phyloP scores from a whole-genome alignment of 2,113 vertebrate genomes.

The Acanthochromis polyacanthus region DNA sequence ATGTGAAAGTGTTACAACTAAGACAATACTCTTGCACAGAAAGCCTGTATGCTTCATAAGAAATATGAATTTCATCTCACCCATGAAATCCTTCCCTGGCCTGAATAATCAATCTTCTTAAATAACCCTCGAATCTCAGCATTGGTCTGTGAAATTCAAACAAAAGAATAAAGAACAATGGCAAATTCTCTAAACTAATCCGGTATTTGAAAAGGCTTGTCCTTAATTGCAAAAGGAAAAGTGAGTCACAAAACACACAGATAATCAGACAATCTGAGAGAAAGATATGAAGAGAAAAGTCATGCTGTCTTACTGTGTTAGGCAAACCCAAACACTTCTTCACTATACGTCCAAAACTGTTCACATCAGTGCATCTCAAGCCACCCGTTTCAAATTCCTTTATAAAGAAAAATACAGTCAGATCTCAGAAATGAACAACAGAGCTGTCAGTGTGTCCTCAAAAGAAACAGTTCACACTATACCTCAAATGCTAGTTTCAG shows the following conservation, averaged over 20 bases:
- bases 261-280: neutral
- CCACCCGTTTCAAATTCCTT: slow-evolving; percentile 80
- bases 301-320: slow-evolving; percentile 66
- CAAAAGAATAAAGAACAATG: slow-evolving; percentile 29
- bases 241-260: neutral
- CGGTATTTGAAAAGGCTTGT: slow-evolving; percentile 16
- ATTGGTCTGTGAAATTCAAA: slow-evolving; percentile 80
- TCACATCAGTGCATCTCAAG: slow-evolving; percentile 69
- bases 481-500: slow-evolving; percentile 85
- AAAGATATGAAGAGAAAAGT: slow-evolving; percentile 18
- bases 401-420: slow-evolving; percentile 18
- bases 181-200: slow-evolving; percentile 25
- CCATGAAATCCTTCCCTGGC: slow-evolving; percentile 83
- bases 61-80: slow-evolving; percentile 66
- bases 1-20: slow-evolving; percentile 1
- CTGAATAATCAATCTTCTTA: slow-evolving; percentile 85
- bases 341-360: slow-evolving; percentile 78
- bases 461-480: slow-evolving; percentile 11
- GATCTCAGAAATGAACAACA: slow-evolving; percentile 1
- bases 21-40: slow-evolving; percentile 17
- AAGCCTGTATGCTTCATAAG: slow-evolving; percentile 22
- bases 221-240: neutral
- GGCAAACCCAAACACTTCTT: slow-evolving; percentile 80
- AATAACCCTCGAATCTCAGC: slow-evolving; percentile 84
- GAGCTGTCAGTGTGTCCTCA: neutral